phyloP scores from a whole-genome alignment of 1,140 invertebrate species.

The Rhagoletis zephyria region DNA sequence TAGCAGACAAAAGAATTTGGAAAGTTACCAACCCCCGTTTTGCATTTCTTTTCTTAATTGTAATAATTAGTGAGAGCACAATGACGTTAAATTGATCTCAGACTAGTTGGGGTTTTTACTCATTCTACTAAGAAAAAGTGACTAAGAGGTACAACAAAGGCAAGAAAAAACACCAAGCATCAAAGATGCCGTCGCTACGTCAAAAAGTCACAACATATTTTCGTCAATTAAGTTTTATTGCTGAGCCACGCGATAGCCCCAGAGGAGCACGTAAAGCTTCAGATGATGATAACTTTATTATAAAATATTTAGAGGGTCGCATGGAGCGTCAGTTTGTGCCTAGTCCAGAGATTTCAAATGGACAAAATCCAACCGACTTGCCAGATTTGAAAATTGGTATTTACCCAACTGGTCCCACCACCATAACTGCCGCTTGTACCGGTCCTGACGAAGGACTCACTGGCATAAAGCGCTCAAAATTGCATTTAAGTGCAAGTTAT shows the following conservation, averaged over 20 bases:
- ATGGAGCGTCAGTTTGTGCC: constrained; percentile 66
- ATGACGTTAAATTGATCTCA: constrained; percentile 41
- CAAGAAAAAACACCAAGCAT: neutral
- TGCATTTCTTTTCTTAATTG: constrained; percentile 11
- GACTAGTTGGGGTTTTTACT: neutral
- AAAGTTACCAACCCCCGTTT: neutral
- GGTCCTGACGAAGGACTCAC: constrained; percentile 85
- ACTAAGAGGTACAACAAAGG: neutral
- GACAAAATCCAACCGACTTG: constrained; percentile 79
- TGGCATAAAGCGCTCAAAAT: constrained; percentile 80
- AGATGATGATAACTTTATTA: constrained; percentile 80
- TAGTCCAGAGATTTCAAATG: constrained; percentile 78
- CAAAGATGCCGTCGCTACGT: constrained; percentile 80
- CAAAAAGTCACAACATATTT: constrained; percentile 84
- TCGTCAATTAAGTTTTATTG: constrained; percentile 81
- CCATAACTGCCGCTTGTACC: constrained; percentile 80
- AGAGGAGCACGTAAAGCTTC: constrained; percentile 69
- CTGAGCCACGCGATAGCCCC: constrained; percentile 76
- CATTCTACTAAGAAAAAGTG: neutral
- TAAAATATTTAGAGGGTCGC: constrained; percentile 80
- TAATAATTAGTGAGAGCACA: constrained; percentile 25
- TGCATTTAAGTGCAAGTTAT: constrained; percentile 77
- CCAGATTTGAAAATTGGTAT: constrained; percentile 76
- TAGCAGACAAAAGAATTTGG: constrained; percentile 29
- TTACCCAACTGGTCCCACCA: constrained; percentile 75